Percentiles rank a stretch among this genome's conserved stretches.
Evolutionary conservation across 2,888 invertebrate genomes (phyloP).

Genomic region (Drosophila mulleri): DNA sequence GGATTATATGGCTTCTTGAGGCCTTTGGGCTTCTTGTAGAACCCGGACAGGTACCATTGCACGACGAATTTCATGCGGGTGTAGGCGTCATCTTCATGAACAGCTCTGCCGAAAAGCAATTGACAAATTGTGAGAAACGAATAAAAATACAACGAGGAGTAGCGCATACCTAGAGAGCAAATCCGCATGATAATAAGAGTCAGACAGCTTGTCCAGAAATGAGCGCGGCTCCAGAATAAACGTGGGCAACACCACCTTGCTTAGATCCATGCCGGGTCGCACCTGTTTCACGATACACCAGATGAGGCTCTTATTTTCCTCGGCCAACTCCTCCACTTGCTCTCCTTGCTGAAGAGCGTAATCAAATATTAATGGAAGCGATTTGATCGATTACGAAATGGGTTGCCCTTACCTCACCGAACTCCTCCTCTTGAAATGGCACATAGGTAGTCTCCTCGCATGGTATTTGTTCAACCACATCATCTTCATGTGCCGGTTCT

Average conservation of each 20-base stretch:
- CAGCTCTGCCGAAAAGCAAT: conserved; percentile 87
- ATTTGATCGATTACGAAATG: background rate
- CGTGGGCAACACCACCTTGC: conserved; percentile 94
- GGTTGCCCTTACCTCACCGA: conserved; percentile 85
- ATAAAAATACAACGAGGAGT: background rate
- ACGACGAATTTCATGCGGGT: conserved; percentile 95
- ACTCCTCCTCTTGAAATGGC: conserved; percentile 87
- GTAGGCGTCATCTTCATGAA: conserved; percentile 94
- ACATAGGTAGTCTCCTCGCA: conserved; percentile 87
- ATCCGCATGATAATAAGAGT: conserved; percentile 97
- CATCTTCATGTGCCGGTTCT: conserved; percentile 83
- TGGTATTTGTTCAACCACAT: conserved; percentile 41
- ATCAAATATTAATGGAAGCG: background rate
- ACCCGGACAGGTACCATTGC: conserved; percentile 96
- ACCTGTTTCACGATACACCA: conserved; percentile 98
- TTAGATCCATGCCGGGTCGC: conserved; percentile 97
- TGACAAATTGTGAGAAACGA: background rate
- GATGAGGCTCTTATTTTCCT: conserved; percentile 97
- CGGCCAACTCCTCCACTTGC: conserved; percentile 95
- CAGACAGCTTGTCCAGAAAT: conserved; percentile 96
- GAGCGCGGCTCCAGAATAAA: conserved; percentile 97
- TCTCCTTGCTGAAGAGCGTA: conserved; percentile 88
- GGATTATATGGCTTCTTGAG: conserved; percentile 98
- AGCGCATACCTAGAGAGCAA: conserved; percentile 90
- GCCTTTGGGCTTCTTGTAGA: conserved; percentile 97